Base-by-base conservation (phyloP, 1,140 invertebrate genomes). In the Augochlora pura region DNA sequence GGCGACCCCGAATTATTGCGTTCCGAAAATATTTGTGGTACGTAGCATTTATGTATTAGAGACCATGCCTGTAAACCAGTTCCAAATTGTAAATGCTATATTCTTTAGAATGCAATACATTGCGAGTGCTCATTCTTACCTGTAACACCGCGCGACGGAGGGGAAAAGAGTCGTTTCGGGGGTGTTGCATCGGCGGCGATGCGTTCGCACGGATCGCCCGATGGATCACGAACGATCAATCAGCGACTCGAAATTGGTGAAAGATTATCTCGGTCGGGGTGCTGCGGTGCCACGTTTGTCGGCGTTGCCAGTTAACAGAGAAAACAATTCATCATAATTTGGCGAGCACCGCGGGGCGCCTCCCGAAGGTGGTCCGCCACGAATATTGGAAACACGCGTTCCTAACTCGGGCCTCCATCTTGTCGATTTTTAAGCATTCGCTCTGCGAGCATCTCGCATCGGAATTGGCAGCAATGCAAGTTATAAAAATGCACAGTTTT, bases 311-410 rank as follows among this genome's bases (percentile, higher is more conserved):
- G 85, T 85, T 86, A 82, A 87, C 67, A 78, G 63, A 83, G 82
- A 84, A 86, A 83, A 87, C 82, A 83, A 87, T 89, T 79, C 86
- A 85, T 89, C 87, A 89, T 79, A 87, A 86, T 88, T 89, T 85
- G 80, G 63, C 68, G 82, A 79, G 52, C 86, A 63, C 86, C 73
- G 64, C 82, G 79, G 88, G 86, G 77, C 59, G 65, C 57, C 75
- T 65, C 59, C 69, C 39, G 65, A 59, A 60, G 83, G 77, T 69
- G 64, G 72, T 62, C 72, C 39, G 38, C 72, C 25, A 57, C 63
- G 74, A 85, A 82, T 82, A 86, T 73, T 66, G 76, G 69, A 86
- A 82, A 74, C 39, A 64, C 46, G 4, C 14, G 12, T 57, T 39
- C 18, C 38, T 23, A 68, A 68, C 14, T 52, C 21, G 25, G 32